A percentile compares a stretch with the other conserved stretches of the same genome.
phyloP scores from a whole-genome alignment of 2,113 vertebrate species.

The Acanthisitta chloris region DNA sequence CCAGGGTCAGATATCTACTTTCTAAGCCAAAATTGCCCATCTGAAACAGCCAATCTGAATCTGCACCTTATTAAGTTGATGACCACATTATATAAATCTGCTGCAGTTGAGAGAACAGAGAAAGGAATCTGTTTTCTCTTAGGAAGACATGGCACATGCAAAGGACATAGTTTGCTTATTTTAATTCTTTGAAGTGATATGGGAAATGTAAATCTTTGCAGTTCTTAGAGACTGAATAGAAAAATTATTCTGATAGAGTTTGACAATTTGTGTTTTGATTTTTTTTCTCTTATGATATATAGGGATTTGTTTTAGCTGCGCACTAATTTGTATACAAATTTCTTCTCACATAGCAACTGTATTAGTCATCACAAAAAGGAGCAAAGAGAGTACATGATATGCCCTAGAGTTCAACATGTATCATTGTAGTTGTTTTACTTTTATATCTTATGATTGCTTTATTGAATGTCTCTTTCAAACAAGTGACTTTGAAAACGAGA shows the following conservation, averaged over 20 bases:
- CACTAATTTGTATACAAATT: slow-evolving; percentile 25
- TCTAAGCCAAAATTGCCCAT: neutral
- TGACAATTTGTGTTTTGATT: neutral
- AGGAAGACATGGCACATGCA: neutral
- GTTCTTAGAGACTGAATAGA: neutral
- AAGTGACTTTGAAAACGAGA: slow-evolving; percentile 26
- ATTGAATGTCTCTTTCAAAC: slow-evolving; percentile 40
- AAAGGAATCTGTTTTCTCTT: slow-evolving; percentile 18
- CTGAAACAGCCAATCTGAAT: neutral
- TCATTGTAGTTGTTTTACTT: slow-evolving; percentile 7
- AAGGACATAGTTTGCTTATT: neutral
- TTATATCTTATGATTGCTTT: slow-evolving; percentile 22
- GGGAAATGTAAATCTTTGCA: neutral
- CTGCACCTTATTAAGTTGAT: neutral
- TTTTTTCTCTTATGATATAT: neutral
- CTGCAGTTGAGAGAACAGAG: neutral
- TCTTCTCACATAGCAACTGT: slow-evolving; percentile 1
- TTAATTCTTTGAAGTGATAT: slow-evolving; percentile 2
- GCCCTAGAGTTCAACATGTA: slow-evolving; percentile 4
- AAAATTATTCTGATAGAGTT: neutral
- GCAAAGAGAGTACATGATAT: neutral
- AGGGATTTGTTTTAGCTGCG: neutral
- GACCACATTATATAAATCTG: neutral
- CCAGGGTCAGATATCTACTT: neutral
- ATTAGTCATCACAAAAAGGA: slow-evolving; percentile 29